Conservation (phyloP, 2,797 vertebrate genomes). For the Urosaurus nigricauda region DNA sequence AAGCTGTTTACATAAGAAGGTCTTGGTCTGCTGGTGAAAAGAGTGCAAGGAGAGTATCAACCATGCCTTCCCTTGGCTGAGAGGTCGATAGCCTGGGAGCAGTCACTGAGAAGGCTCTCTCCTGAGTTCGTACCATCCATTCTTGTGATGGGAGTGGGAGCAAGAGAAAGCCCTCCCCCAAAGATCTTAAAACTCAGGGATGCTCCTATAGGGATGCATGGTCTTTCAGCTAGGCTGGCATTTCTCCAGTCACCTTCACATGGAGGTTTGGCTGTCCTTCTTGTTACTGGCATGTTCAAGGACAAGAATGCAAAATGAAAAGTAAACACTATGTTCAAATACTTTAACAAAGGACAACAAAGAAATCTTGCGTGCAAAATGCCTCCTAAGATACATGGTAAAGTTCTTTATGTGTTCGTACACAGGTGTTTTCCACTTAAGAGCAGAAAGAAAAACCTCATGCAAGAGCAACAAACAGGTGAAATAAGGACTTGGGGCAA, state of each 20-base stretch:
- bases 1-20: no score
- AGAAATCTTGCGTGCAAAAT: slow-evolving; percentile 11
- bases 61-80: no score
- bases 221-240: background rate
- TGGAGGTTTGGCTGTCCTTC: slow-evolving; percentile 79
- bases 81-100: no score
- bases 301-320: slow-evolving; percentile 82
- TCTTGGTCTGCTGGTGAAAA: no score
- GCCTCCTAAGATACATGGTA: background rate
- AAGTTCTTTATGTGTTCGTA: background rate
- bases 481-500: background rate
- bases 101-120: background rate
- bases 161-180: background rate
- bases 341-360: slow-evolving; percentile 11
- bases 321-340: slow-evolving; percentile 74
- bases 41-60: no score
- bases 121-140: background rate
- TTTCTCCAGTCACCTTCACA: slow-evolving; percentile 85
- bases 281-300: slow-evolving; percentile 88
- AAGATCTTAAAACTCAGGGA: no score
- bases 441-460: background rate
- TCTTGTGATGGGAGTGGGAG: background rate
- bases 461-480: background rate
- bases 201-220: no score
- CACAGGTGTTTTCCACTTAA: background rate